These are phyloP conservation scores for Pachypeltis micranthus DNA, from an alignment of 1,140 invertebrate species.

Conservation along the genomic window DNA sequence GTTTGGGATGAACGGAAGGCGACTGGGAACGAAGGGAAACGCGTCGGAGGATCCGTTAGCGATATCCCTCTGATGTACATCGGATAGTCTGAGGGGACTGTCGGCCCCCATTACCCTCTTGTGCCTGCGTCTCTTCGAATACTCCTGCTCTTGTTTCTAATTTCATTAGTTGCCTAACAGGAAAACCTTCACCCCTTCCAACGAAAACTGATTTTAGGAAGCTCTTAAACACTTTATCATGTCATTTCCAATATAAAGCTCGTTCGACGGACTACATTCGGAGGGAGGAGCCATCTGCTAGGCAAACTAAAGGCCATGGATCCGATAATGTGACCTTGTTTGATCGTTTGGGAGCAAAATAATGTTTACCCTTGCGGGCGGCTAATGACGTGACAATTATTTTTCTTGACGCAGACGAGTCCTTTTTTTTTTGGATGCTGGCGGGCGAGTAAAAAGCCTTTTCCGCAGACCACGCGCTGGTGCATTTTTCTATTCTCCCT, in stretches of 20 bases:
- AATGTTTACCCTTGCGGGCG: too few species aligned
- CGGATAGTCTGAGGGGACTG: not conserved
- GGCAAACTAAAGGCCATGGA: too few species aligned
- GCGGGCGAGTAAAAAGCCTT: not conserved
- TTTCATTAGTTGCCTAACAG: not conserved
- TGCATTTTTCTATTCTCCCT: too few species aligned
- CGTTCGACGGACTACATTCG: not conserved
- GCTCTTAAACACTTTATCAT: conserved; percentile 11
- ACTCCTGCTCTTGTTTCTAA: not conserved
- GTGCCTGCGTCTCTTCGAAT: not conserved
- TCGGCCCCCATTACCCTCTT: not conserved
- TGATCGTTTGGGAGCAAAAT: too few species aligned
- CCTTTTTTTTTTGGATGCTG: too few species aligned
- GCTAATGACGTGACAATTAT: too few species aligned
- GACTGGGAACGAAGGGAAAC: too few species aligned
- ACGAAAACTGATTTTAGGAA: conserved; percentile 10
- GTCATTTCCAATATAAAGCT: conserved; percentile 1
- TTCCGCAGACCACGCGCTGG: too few species aligned
- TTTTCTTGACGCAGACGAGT: too few species aligned
- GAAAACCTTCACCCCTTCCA: not conserved
- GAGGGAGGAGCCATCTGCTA: not conserved
- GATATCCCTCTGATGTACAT: not conserved
- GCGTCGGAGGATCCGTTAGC: not conserved
- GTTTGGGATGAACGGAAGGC: too few species aligned
- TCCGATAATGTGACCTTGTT: too few species aligned